These are phyloP conservation scores for Zeugodacus cucurbitae DNA, from an alignment of 1,140 invertebrate genomes.

Conservation along the genomic window DNA sequence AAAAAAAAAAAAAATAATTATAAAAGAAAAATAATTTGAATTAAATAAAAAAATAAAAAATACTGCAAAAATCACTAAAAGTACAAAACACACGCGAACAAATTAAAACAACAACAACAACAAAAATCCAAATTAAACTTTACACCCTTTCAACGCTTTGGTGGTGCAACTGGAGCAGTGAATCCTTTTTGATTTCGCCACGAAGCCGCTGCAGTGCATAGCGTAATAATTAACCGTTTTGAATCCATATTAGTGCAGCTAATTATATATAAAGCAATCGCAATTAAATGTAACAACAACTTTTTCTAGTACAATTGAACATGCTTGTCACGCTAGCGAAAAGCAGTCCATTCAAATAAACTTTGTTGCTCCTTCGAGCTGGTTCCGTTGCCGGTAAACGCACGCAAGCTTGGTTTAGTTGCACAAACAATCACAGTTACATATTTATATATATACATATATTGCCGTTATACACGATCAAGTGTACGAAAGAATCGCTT, in stretches of 20 bases:
- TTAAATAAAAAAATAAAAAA: background rate
- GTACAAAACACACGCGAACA: background rate
- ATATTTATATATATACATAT: background rate
- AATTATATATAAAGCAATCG: background rate
- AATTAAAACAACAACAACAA: background rate
- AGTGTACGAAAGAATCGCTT: no score
- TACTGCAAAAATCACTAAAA: background rate
- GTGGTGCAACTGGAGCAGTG: no score
- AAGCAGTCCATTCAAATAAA: background rate
- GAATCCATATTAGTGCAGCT: background rate
- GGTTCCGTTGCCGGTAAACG: background rate
- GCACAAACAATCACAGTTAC: background rate
- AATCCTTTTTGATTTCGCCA: constrained; percentile 8
- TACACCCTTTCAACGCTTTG: no score
- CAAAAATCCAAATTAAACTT: background rate
- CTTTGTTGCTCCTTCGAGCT: background rate
- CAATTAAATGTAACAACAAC: background rate
- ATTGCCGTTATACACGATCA: background rate
- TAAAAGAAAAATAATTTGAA: background rate
- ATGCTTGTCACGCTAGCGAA: background rate
- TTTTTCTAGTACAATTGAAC: background rate
- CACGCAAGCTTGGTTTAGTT: background rate
- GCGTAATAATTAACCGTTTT: background rate
- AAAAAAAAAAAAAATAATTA: background rate
- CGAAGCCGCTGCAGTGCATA: background rate